Conservation (phyloP, 2,113 vertebrate species). For the Cochlearius cochlearius region DNA sequence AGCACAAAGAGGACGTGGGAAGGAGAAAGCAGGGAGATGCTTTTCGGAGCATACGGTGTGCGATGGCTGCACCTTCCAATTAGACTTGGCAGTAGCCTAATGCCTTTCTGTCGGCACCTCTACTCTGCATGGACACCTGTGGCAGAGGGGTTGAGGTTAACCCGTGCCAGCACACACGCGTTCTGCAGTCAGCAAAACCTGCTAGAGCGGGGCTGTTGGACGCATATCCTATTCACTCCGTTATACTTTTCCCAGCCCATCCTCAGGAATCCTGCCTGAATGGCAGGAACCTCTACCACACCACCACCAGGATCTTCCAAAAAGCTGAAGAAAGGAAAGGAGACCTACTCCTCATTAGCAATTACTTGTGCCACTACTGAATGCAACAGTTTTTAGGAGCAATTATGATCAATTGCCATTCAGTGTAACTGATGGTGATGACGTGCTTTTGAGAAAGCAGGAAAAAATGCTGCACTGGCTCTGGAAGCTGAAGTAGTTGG, state of each 20-base stretch:
- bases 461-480: background rate
- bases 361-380: background rate
- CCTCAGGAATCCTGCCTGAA: background rate
- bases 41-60: background rate
- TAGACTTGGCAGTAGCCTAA: background rate
- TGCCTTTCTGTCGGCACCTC: background rate
- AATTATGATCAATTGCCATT: background rate
- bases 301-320: background rate
- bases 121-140: background rate
- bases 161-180: accelerated
- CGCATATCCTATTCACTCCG: background rate
- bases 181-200: background rate
- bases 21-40: background rate
- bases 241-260: background rate
- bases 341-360: background rate
- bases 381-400: background rate
- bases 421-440: background rate
- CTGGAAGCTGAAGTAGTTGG: background rate
- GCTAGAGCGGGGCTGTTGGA: background rate
- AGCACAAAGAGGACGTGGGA: background rate
- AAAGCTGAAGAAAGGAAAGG: background rate
- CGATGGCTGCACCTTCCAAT: background rate
- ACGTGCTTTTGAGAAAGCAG: background rate
- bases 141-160: background rate
- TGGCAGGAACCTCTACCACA: background rate